Evolutionary conservation across 2,888 invertebrate genomes (phyloP).

Genomic region (Amphipyra tragopoginis): DNA sequence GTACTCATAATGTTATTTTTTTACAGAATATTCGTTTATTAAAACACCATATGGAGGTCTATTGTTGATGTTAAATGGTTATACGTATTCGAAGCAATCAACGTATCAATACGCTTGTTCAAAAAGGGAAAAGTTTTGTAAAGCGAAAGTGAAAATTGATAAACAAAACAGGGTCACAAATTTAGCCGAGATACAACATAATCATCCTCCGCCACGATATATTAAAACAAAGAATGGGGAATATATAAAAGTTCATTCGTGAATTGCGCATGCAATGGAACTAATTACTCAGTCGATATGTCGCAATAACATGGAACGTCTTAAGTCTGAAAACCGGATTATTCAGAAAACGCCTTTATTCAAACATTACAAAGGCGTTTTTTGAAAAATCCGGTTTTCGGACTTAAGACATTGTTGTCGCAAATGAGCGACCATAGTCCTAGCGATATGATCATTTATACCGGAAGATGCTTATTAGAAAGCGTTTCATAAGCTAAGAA

Average conservation of each 20-base stretch:
- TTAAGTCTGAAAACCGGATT: too few species aligned
- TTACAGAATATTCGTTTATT: conserved; percentile 3
- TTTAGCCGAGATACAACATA: background rate
- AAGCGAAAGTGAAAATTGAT: conserved; percentile 36
- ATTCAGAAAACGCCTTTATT: too few species aligned
- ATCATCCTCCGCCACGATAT: conserved; percentile 1
- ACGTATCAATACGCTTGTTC: conserved; percentile 17
- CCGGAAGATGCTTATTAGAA: too few species aligned
- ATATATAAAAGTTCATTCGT: background rate
- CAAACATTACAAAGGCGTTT: too few species aligned
- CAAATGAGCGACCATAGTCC: too few species aligned
- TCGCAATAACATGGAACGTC: too few species aligned
- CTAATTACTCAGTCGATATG: too few species aligned
- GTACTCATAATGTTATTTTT: background rate
- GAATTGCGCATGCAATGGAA: background rate
- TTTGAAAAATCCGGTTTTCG: too few species aligned
- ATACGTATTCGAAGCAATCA: conserved; percentile 41
- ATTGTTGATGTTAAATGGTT: conserved; percentile 51
- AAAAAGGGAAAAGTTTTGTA: conserved; percentile 37
- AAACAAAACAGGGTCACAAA: background rate
- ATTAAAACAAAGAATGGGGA: background rate
- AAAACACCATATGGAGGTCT: conserved; percentile 5
- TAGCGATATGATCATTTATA: too few species aligned
- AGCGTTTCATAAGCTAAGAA: too few species aligned
- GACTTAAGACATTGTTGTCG: too few species aligned